Base-by-base conservation (phyloP, 2,113 vertebrate genomes). In the Sylvilagus bachmani region DNA sequence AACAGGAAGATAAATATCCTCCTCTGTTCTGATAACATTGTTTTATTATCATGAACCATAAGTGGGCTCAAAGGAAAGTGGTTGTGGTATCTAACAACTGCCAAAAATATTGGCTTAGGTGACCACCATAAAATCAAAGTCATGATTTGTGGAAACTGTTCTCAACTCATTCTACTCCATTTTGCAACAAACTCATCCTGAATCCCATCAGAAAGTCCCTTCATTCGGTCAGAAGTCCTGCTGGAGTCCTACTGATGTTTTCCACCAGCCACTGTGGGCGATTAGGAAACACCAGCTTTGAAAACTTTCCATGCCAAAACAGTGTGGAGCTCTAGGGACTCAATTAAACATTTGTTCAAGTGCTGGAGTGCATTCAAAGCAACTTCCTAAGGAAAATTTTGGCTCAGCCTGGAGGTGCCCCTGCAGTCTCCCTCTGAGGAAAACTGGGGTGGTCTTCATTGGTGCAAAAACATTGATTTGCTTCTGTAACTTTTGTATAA, bases 341-440 rank as follows among this genome's bases (percentile, higher is more conserved):
- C 95, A 93, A 91, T 90, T 71, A 90, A 94, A 93, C 90, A 96
- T 95, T 93, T 95, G 85, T 92, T 96, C 81, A 97, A 95, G 93
- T 38, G 55, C 77, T 90, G 78, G 88, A 93, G 85, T 67, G 74
- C 71, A 91, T 90, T 96, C 94, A 79, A 88, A 94, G 90, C 3
- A 55, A 93, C 64, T 78, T 95, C 92, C 88, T 92, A 95, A 96
- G 90, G 96, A 94, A 95, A 87, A 90, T 77, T 64, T 81, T 93
- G 86, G 90, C 80, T 96, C 93, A 84, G 87, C 67, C 87, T 91
- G 4, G 38, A 83, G 96, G 92, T 95, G 90, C 27, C 80, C 91
- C 80, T 27, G 61, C 66, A 93, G 61, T 66, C 87, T 87, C 55
- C 90, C 86, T 94, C 66, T 58, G 73, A 79, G 62, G 49, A 80